Percentiles rank a stretch among this genome's conserved stretches.
Conservation (phyloP, 1,140 invertebrate genomes). For the Venturia canescens region DNA sequence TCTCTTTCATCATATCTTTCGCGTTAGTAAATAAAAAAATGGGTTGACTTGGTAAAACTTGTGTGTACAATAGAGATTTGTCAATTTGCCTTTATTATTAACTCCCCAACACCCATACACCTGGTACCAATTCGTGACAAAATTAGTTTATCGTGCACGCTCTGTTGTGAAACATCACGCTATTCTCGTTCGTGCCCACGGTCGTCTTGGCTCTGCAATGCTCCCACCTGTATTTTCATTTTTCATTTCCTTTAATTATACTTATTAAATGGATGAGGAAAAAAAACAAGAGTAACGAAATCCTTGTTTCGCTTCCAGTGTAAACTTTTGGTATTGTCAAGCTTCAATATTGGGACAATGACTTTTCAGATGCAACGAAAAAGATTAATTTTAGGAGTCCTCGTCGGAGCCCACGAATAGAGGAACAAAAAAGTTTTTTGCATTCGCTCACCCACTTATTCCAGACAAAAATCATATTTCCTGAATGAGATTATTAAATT, state of each 20-base stretch:
- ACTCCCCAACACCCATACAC: constrained; percentile 16
- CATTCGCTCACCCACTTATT: too few species aligned
- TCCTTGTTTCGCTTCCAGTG: neutral
- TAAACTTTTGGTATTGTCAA: constrained; percentile 17
- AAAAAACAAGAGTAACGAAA: neutral
- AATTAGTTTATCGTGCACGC: constrained; percentile 49
- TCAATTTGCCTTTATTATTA: constrained; percentile 34
- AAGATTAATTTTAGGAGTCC: too few species aligned
- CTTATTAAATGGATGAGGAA: neutral
- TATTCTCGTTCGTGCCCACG: constrained; percentile 39
- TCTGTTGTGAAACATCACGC: constrained; percentile 37
- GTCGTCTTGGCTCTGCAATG: constrained; percentile 37
- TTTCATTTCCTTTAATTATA: constrained; percentile 12
- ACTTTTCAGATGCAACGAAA: neutral
- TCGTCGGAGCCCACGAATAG: too few species aligned
- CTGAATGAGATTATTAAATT: too few species aligned
- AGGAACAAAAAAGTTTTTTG: too few species aligned
- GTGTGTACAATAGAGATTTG: constrained; percentile 20
- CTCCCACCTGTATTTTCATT: constrained; percentile 45
- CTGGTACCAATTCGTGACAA: constrained; percentile 4
- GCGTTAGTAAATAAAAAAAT: neutral
- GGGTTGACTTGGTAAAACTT: neutral
- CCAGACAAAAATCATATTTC: too few species aligned
- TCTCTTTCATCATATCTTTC: neutral
- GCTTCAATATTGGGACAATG: too few species aligned